A percentile compares a stretch with the other conserved stretches of the same genome.
Evolutionary conservation across 2,113 vertebrate species (phyloP).

Genomic region (Engraulis encrasicolus): DNA sequence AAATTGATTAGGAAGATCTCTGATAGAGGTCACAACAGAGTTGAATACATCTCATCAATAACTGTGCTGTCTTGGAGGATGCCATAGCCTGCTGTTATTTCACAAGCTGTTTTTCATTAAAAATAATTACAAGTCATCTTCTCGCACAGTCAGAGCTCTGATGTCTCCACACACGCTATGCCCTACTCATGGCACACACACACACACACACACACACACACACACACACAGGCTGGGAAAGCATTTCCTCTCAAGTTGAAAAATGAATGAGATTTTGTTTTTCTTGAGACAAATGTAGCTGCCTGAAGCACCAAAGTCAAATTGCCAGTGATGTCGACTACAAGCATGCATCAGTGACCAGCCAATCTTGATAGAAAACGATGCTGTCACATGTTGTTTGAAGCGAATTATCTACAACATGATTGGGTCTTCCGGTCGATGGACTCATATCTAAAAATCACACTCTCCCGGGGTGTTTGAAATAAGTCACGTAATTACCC

Average conservation of each 20-base stretch:
- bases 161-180: not conserved
- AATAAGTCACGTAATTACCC: conserved; percentile 6
- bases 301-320: not conserved
- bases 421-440: not conserved
- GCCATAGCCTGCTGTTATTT: not conserved
- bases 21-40: not conserved
- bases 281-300: not conserved
- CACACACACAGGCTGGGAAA: too few relatives aligned
- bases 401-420: conserved; percentile 1
- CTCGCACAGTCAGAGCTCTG: not conserved
- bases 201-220: too few relatives aligned
- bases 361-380: not conserved
- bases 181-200: too few relatives aligned
- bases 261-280: conserved; percentile 9
- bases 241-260: not conserved
- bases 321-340: not conserved
- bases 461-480: not conserved
- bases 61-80: not conserved
- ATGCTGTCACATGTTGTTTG: not conserved
- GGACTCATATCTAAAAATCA: not conserved
- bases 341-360: conserved; percentile 1
- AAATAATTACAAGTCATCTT: conserved; percentile 2
- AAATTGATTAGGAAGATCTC: not conserved
- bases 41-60: not conserved
- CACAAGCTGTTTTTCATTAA: not conserved